Percentiles rank a stretch among this genome's conserved stretches.
Conservation (phyloP, 2,113 vertebrate genomes). For the Pterophyllum scalare region DNA sequence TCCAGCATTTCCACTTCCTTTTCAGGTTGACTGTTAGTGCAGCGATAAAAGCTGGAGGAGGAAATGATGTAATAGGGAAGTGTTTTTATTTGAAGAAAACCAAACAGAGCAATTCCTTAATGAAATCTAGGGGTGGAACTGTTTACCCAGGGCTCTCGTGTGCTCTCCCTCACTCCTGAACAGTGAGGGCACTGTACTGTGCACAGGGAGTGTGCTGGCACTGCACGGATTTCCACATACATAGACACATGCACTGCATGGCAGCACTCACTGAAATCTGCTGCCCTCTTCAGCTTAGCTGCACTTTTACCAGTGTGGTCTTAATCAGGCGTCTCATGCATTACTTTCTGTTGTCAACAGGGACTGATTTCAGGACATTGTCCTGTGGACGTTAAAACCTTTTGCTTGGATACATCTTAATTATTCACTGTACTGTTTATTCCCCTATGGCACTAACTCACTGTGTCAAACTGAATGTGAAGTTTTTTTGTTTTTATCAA, state of each 20-base stretch:
- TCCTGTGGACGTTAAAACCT: conserved; percentile 70
- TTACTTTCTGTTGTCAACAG: conserved; percentile 62
- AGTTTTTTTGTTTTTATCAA: too few relatives aligned
- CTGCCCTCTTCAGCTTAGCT: not conserved
- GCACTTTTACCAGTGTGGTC: not conserved
- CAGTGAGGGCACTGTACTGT: conserved; percentile 65
- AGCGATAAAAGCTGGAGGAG: conserved; percentile 38
- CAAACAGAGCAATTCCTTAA: conserved; percentile 68
- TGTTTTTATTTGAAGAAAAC: conserved; percentile 58
- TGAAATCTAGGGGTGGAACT: conserved; percentile 76
- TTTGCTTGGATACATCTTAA: conserved; percentile 66
- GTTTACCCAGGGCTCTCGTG: conserved; percentile 63
- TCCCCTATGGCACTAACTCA: conserved; percentile 59
- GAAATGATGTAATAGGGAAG: conserved; percentile 42
- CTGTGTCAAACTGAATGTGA: conserved; percentile 61
- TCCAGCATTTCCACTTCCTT: conserved; percentile 24
- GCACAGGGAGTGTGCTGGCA: conserved; percentile 46
- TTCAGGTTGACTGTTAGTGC: conserved; percentile 27
- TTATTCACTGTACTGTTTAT: conserved; percentile 72
- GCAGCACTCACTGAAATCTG: conserved; percentile 14
- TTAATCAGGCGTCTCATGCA: not conserved
- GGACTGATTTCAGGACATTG: conserved; percentile 68
- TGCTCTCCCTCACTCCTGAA: conserved; percentile 38
- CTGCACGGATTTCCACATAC: conserved; percentile 24
- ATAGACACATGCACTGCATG: conserved; percentile 17